Evolutionary conservation across 2,888 invertebrate species (phyloP).

Genomic region (Rutpela maculata): DNA sequence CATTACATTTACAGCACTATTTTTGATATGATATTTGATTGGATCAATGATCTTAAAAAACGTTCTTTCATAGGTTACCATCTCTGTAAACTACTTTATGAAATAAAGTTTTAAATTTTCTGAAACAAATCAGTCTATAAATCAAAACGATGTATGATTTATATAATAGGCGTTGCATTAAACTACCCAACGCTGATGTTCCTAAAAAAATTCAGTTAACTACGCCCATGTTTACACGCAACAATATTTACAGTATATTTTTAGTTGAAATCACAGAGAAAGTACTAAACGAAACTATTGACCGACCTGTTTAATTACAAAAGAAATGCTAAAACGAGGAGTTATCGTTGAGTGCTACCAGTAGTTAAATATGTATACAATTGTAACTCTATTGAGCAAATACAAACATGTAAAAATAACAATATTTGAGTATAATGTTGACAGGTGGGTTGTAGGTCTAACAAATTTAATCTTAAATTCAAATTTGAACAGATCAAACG

Average conservation of each 20-base stretch:
- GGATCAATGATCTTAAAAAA: too few relatives aligned
- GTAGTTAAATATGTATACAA: constrained; percentile 36
- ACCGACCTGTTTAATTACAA: neutral
- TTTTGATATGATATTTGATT: too few relatives aligned
- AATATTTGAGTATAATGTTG: constrained; percentile 73
- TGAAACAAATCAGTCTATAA: too few relatives aligned
- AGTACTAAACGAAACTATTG: neutral
- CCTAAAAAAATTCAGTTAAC: too few relatives aligned
- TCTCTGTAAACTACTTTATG: too few relatives aligned
- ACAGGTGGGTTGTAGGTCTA: constrained; percentile 73
- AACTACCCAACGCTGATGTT: too few relatives aligned
- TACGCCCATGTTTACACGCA: neutral
- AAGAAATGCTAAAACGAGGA: neutral
- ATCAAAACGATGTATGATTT: too few relatives aligned
- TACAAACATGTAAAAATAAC: constrained; percentile 71
- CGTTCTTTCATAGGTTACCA: too few relatives aligned
- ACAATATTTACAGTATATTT: constrained; percentile 1
- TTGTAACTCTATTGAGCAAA: constrained; percentile 63
- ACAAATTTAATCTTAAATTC: constrained; percentile 75
- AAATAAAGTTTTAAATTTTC: too few relatives aligned
- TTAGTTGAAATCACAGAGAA: neutral
- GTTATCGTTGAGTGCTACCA: neutral
- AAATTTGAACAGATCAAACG: constrained; percentile 75
- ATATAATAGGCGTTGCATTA: too few relatives aligned
- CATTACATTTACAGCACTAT: too few relatives aligned